phyloP scores from a whole-genome alignment of 2,888 invertebrate genomes.

The Eumerus sabulonum region DNA sequence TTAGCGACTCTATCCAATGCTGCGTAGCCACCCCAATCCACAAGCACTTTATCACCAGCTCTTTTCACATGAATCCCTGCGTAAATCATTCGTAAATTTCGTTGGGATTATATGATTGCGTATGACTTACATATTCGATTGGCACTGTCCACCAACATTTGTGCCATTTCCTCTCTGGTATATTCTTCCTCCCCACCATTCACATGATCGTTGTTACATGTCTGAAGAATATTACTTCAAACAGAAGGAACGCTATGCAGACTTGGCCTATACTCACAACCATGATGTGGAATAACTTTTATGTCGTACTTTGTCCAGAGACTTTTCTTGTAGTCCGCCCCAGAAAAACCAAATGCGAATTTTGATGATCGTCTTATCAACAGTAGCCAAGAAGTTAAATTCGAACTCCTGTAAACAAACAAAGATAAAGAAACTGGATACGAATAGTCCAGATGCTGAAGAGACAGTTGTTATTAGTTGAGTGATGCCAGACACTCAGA shows the following conservation, averaged over 20 bases:
- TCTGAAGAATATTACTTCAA: too few species aligned
- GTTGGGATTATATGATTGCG: not conserved
- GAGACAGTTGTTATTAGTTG: too few species aligned
- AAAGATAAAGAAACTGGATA: too few species aligned
- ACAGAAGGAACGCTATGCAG: not conserved
- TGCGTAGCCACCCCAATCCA: slow-evolving; percentile 59
- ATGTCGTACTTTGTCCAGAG: too few species aligned
- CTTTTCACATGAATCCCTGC: slow-evolving; percentile 51
- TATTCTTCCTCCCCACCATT: slow-evolving; percentile 26
- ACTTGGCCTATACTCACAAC: slow-evolving; percentile 38
- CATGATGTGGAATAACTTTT: slow-evolving; percentile 11
- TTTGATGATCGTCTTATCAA: too few species aligned
- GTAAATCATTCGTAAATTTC: not conserved
- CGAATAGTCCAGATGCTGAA: too few species aligned
- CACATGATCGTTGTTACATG: too few species aligned
- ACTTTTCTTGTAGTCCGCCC: too few species aligned
- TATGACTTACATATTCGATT: slow-evolving; percentile 43
- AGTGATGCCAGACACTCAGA: too few species aligned
- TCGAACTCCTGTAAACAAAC: too few species aligned
- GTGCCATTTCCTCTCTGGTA: slow-evolving; percentile 55
- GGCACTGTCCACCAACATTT: slow-evolving; percentile 40
- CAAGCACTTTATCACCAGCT: slow-evolving; percentile 40
- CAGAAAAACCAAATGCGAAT: too few species aligned
- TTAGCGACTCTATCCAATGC: slow-evolving; percentile 61
- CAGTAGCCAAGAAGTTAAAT: too few species aligned